A percentile compares a stretch with the other conserved stretches of the same genome.
These are phyloP conservation scores for Cranoglanis bouderius DNA, from an alignment of 2,113 vertebrate genomes.

Conservation along the genomic window DNA sequence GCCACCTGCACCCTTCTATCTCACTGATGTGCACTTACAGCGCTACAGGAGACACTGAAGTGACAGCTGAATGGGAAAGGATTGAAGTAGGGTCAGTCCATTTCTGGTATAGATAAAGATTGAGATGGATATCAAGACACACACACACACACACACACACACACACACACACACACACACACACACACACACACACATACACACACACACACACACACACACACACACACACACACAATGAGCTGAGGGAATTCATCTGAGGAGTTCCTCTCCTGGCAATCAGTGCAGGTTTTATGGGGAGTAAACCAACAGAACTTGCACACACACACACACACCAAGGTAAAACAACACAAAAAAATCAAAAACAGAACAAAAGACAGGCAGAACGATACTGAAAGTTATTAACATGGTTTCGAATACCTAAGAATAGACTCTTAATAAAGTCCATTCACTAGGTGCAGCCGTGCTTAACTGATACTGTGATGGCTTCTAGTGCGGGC, in stretches of 20 bases:
- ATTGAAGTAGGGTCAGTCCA: slow-evolving; percentile 10
- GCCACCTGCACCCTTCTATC: slow-evolving; percentile 15
- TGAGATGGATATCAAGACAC: slow-evolving; percentile 23
- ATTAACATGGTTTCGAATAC: neutral
- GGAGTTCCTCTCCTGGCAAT: neutral
- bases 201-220: slow-evolving; percentile 20
- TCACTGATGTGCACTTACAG: slow-evolving; percentile 41
- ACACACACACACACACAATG: slow-evolving; percentile 16
- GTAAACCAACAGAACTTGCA: neutral
- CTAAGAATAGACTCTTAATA: neutral
- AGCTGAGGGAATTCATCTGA: slow-evolving; percentile 14
- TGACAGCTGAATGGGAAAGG: slow-evolving; percentile 30
- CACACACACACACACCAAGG: neutral
- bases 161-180: slow-evolving; percentile 27
- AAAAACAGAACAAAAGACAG: neutral
- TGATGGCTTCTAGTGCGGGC: neutral
- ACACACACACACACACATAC: neutral
- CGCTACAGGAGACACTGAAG: slow-evolving; percentile 30
- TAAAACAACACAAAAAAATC: too few relatives aligned
- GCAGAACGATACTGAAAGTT: neutral
- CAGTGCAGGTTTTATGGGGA: slow-evolving; percentile 18
- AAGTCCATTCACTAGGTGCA: neutral
- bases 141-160: slow-evolving; percentile 13
- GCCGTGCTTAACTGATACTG: neutral
- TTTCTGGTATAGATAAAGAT: slow-evolving; percentile 39